Conservation (phyloP, 2,888 invertebrate species). For the Chrysolina americana region DNA sequence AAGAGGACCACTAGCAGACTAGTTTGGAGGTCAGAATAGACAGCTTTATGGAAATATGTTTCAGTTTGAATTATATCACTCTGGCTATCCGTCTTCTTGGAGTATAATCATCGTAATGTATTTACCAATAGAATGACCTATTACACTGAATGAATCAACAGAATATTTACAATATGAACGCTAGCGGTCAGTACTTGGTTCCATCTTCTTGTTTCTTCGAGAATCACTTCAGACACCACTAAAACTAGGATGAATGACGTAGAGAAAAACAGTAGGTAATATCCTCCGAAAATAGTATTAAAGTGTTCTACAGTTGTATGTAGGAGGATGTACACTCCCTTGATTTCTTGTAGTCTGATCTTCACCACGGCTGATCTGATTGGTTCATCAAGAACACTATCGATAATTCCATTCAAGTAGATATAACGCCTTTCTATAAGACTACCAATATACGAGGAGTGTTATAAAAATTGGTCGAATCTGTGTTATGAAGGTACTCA, state of each 20-base stretch:
- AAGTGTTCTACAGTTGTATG: background rate
- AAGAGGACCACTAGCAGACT: too few species aligned
- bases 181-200: too few species aligned
- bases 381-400: background rate
- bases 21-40: too few species aligned
- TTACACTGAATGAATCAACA: too few species aligned
- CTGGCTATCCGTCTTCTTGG: too few species aligned
- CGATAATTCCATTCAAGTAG: background rate
- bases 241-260: background rate
- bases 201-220: background rate
- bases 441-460: background rate
- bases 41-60: too few species aligned
- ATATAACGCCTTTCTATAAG: background rate
- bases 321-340: background rate
- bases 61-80: too few species aligned
- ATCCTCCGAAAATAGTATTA: background rate
- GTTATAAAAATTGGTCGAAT: background rate
- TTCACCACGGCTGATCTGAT: background rate
- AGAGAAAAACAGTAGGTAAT: background rate
- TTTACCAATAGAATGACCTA: too few species aligned
- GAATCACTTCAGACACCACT: background rate
- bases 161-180: too few species aligned
- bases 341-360: background rate
- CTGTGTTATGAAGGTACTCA: background rate
- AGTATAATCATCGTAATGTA: too few species aligned